Base-by-base conservation (phyloP, 2,888 invertebrate species). In the Tethea ocularis region DNA sequence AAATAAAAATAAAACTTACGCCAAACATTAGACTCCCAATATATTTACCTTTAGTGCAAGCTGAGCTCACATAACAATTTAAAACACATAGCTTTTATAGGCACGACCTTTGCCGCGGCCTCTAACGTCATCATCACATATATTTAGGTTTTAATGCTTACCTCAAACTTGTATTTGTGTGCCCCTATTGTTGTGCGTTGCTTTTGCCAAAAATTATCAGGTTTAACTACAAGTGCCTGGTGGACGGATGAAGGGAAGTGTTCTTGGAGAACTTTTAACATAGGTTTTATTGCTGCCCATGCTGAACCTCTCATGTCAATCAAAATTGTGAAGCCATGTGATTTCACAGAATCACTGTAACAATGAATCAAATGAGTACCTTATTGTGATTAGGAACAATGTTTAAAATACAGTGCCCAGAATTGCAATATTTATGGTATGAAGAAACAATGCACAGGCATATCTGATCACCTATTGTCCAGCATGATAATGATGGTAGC, bases 141-240 rank as follows among this genome's bases (percentile, higher is more conserved):
- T n/a, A n/a, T n/a, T n/a, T n/a, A n/a, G n/a, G n/a, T n/a, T n/a
- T n/a, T n/a, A 33, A 26, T 23, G 65, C 69, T 75, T 90, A 98
- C 98, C 96, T 99, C 99, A 94, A 99, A 99, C 94, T 98, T 99
- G 94, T 99, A 99, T 94, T 99, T 99, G 91, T 98, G 97, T 92
- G 98, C 98, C 82, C 98, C 98, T 83, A 99, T 95, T 71, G 98
- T 98, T 75, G 99, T 98, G 85, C 99, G 96, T 93, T 99, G 99
- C 93, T 99, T 99, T 93, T 99, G 99, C 99, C 99, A 99, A 94
- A 99, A 99, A 88, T 99, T 99, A 85, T 99, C 99, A 72, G 99
- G 99, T 93, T 99, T 99, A 77, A 99, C 98, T 86, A 99, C 98
- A 84, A 98, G 97, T 74, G 98, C 99, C 88, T 97, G 97, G 92